Evolutionary conservation across 1,140 invertebrate genomes (phyloP), one percentile per base, ranked within the genome.

Genomic region (Bombus superbus): DNA sequence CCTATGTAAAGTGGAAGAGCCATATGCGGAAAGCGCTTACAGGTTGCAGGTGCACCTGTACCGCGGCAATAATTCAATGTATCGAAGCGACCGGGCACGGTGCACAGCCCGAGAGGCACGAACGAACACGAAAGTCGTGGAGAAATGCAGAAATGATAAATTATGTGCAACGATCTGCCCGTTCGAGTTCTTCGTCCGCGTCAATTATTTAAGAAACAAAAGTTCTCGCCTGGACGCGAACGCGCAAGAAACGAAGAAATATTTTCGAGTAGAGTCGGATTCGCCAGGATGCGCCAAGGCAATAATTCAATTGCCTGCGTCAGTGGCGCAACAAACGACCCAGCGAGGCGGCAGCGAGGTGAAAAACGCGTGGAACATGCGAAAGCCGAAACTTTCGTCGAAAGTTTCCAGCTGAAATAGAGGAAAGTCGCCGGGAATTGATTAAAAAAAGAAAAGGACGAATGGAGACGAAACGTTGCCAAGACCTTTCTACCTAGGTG

Each of bases 41-140:
- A 83, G 72, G 79, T 81, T 85, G 83, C 81, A 83, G 57, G 66
- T 82, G 86, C 86, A 86, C 84, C 88, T 87, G 88, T 84, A 86
- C 75, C 80, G 86, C 10, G 47, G 83, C 40, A 83, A 89, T 87
- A 88, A 91, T 89, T 89, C 86, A 89, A 83, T 72, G 78, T 62
- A 75, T 59, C 69, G 78, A 71, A 44, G 59, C 53, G 84, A 77
- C 47, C 62, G 42, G 9, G 32, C 53, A 35, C 11, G 40, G 35
- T 28, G 68, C 15, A 6, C 71, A 13, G 25, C 57, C 66, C 77
- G 78, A 35, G 62, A 38, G 47, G 71, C 69, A 85, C 69, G 71
- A 85, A 68, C 47, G 44, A 73, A 64, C 78, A 75, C 59, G 78
- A 62, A 38, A 72, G 76, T 72, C 53, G 44, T 44, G 59, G 78